Conservation (phyloP, 2,113 vertebrate species). For the Erinaceus europaeus region DNA sequence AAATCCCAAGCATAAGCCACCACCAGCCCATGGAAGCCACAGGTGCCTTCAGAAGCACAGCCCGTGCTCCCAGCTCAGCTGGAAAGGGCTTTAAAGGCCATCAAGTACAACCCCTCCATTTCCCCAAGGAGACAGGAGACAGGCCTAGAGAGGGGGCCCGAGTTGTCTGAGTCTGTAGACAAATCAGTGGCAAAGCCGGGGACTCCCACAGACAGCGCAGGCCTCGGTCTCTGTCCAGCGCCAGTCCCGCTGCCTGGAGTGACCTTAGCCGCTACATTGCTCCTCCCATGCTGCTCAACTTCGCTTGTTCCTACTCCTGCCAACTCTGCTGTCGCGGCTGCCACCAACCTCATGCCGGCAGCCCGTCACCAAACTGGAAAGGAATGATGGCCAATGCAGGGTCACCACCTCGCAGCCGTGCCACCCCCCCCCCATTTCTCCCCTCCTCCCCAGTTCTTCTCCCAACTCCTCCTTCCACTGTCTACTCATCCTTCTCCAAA, state of each 20-base stretch:
- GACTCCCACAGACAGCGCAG: background rate
- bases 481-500: background rate
- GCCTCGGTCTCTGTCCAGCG: slow-evolving; percentile 74
- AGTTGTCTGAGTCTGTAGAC: background rate
- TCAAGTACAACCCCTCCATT: background rate
- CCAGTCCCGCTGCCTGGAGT: slow-evolving; percentile 60
- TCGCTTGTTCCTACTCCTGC: slow-evolving; percentile 3
- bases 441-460: background rate
- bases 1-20: background rate
- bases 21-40: background rate
- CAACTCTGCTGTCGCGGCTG: slow-evolving; percentile 27
- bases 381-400: background rate
- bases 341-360: background rate
- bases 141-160: background rate
- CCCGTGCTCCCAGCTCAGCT: background rate
- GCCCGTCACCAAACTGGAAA: background rate
- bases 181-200: background rate
- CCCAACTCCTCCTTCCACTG: background rate
- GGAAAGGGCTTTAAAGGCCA: slow-evolving; percentile 10
- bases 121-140: background rate
- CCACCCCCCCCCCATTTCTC: background rate
- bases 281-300: slow-evolving; percentile 43
- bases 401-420: background rate
- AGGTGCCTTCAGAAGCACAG: slow-evolving; percentile 41
- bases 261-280: slow-evolving; percentile 41